Percentiles rank a stretch among this genome's conserved stretches.
Evolutionary conservation across 2,888 invertebrate species (phyloP).

Genomic region (Apodemia hepburni): DNA sequence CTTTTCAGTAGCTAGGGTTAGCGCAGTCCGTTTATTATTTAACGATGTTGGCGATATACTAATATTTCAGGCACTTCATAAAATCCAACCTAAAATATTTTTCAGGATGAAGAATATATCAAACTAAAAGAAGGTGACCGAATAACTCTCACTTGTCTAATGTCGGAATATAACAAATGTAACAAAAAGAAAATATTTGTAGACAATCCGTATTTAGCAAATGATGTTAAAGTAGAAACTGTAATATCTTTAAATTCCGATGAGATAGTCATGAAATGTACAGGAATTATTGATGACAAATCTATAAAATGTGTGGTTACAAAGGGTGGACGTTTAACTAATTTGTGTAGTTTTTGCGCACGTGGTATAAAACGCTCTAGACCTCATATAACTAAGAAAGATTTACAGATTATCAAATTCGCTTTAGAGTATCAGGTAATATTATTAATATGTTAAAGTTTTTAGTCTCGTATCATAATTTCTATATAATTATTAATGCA

Average conservation of each 20-base stretch:
- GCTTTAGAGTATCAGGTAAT: slow-evolving; percentile 45
- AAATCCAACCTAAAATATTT: background rate
- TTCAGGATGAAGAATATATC: slow-evolving; percentile 31
- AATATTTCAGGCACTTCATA: no score
- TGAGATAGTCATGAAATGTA: slow-evolving; percentile 41
- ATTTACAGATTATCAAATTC: slow-evolving; percentile 45
- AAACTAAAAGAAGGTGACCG: slow-evolving; percentile 28
- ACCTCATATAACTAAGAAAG: slow-evolving; percentile 42
- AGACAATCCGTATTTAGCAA: slow-evolving; percentile 42
- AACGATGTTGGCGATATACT: no score
- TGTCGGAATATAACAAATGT: slow-evolving; percentile 41
- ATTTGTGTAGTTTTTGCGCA: slow-evolving; percentile 39
- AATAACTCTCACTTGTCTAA: slow-evolving; percentile 39
- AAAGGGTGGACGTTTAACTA: slow-evolving; percentile 38
- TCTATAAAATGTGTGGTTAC: slow-evolving; percentile 43
- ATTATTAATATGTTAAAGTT: no score
- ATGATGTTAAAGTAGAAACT: slow-evolving; percentile 38
- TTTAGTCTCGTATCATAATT: no score
- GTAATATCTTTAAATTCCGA: slow-evolving; percentile 45
- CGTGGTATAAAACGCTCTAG: slow-evolving; percentile 41
- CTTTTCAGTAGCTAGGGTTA: no score
- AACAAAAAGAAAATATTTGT: slow-evolving; percentile 42
- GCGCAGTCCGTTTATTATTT: no score
- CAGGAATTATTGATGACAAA: slow-evolving; percentile 36
- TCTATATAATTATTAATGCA: no score